Conservation (phyloP, 2,797 vertebrate species). For the Tolypeutes matacus region DNA sequence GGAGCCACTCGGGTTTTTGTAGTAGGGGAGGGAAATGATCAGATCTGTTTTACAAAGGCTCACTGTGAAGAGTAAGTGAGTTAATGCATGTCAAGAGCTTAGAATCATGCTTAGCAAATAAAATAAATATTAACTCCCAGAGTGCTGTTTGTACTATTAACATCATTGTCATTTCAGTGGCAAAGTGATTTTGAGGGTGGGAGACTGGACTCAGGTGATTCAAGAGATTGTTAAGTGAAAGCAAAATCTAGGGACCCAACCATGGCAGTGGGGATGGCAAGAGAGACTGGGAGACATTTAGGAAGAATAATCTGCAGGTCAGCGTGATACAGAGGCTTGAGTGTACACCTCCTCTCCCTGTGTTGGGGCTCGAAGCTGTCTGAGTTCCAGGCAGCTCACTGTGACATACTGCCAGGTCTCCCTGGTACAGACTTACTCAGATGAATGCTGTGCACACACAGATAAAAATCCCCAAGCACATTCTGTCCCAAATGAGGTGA, state of each 20-base stretch:
- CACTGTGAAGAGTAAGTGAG: neutral
- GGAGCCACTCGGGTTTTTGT: neutral
- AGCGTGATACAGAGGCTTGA: accelerated
- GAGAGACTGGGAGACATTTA: neutral
- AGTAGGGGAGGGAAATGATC: neutral
- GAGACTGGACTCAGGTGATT: neutral
- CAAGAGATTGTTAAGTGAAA: neutral
- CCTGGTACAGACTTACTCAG: neutral
- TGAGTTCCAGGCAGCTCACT: neutral
- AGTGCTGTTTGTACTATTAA: neutral
- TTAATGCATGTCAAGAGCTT: neutral
- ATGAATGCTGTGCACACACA: neutral
- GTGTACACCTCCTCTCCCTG: neutral
- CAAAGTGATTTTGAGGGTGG: neutral
- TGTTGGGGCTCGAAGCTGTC: neutral
- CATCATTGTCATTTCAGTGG: neutral
- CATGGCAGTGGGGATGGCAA: accelerated
- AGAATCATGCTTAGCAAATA: neutral
- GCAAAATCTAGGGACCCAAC: neutral
- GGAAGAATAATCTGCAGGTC: neutral
- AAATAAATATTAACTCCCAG: neutral
- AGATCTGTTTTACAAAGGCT: neutral
- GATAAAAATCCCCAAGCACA: conserved; percentile 45
- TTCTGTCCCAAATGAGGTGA: conserved; percentile 33
- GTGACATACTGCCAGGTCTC: neutral